Evolutionary conservation across 2,113 vertebrate genomes (phyloP).

Genomic region (Epinephelus moara): DNA sequence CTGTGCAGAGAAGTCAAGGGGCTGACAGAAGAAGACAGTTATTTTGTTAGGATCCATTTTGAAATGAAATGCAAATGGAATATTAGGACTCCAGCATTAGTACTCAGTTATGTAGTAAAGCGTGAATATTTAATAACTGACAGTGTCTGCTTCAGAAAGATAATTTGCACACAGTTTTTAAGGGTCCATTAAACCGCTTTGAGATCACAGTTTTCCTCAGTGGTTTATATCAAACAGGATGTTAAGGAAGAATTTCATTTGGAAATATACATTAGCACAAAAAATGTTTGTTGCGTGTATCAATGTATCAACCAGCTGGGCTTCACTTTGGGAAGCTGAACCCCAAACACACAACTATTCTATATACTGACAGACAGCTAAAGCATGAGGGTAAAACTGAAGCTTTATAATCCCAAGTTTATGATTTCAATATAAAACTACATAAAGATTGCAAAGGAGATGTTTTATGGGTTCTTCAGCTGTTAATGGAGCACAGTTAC

Average conservation of each 20-base stretch:
- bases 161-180: neutral
- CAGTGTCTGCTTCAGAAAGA: neutral
- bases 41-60: constrained; percentile 5
- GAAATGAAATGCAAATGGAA: neutral
- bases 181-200: constrained; percentile 27
- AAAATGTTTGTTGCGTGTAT: neutral
- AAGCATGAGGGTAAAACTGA: neutral
- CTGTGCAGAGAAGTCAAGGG: constrained; percentile 84
- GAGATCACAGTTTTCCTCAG: neutral
- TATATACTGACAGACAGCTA: neutral
- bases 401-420: neutral
- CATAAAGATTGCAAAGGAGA: neutral
- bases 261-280: neutral
- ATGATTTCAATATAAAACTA: neutral
- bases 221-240: neutral
- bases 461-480: neutral
- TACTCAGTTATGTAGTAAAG: neutral
- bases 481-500: constrained; percentile 35
- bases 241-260: neutral
- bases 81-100: neutral
- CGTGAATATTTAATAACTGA: constrained; percentile 34
- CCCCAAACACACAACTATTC: neutral
- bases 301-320: neutral
- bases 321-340: neutral
- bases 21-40: constrained; percentile 74